These are phyloP conservation scores for Rhagium mordax DNA, from an alignment of 2,888 invertebrate genomes.

Conservation along the genomic window DNA sequence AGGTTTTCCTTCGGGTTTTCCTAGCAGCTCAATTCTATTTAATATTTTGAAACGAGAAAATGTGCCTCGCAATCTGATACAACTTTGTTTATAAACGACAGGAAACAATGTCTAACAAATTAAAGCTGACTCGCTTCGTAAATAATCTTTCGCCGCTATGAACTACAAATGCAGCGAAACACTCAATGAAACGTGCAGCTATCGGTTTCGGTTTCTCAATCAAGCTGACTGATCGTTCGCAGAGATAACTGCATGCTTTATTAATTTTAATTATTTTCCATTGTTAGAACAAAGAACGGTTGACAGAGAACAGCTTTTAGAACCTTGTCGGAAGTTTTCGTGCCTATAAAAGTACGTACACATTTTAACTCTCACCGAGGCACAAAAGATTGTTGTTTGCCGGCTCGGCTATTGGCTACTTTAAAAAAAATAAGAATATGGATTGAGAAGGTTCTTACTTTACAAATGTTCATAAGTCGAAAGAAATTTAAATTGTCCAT, in stretches of 20 bases:
- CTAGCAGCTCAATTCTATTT: too few species aligned
- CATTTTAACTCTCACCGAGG: background rate
- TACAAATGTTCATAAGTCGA: too few species aligned
- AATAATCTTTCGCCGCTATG: background rate
- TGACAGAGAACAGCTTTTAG: constrained; percentile 32
- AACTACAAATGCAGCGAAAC: background rate
- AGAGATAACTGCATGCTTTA: constrained; percentile 17
- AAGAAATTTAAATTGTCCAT: too few species aligned
- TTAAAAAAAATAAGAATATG: background rate
- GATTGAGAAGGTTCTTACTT: background rate
- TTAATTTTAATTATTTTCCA: constrained; percentile 43
- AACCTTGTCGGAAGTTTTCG: constrained; percentile 1
- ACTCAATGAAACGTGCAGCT: background rate
- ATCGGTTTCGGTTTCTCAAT: constrained; percentile 14
- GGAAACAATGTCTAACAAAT: too few species aligned
- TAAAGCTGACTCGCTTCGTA: background rate
- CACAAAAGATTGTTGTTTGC: background rate
- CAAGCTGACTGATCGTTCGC: background rate
- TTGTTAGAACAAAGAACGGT: constrained; percentile 47
- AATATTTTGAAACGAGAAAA: too few species aligned
- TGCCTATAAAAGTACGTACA: background rate
- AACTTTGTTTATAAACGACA: too few species aligned
- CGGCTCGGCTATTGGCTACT: background rate
- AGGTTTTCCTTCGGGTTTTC: too few species aligned
- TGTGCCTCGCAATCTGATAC: too few species aligned